Conservation (phyloP, 2,113 vertebrate genomes). For the Jacana jacana region DNA sequence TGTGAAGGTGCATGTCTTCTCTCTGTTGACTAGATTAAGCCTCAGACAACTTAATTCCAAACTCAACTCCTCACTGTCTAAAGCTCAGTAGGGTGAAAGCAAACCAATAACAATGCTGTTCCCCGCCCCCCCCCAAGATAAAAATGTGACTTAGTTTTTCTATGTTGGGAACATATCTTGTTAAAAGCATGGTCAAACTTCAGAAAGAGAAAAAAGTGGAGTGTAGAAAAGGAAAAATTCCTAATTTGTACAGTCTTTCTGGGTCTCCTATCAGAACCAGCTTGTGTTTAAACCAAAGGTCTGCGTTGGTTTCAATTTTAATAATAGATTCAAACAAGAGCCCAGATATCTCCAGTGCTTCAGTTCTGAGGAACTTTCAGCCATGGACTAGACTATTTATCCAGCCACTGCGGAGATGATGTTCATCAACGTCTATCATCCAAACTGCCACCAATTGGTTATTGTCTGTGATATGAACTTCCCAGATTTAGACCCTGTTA, state of each 20-base stretch:
- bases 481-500: neutral
- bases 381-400: neutral
- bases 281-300: neutral
- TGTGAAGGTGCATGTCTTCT: neutral
- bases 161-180: neutral
- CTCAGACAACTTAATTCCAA: neutral
- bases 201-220: neutral
- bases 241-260: neutral
- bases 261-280: neutral
- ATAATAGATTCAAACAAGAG: neutral
- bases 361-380: neutral
- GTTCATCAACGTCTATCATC: neutral
- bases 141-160: neutral
- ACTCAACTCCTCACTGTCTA: neutral
- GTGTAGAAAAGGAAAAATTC: neutral
- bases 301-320: neutral
- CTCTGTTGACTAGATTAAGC: neutral
- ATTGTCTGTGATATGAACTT: neutral
- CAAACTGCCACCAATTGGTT: neutral
- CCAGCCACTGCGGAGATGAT: neutral
- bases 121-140: neutral
- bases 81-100: neutral
- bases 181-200: neutral
- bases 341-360: neutral
- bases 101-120: neutral